A percentile compares a stretch with the other conserved stretches of the same genome.
phyloP scores from a whole-genome alignment of 2,113 vertebrate genomes.

The Hylia prasina region DNA sequence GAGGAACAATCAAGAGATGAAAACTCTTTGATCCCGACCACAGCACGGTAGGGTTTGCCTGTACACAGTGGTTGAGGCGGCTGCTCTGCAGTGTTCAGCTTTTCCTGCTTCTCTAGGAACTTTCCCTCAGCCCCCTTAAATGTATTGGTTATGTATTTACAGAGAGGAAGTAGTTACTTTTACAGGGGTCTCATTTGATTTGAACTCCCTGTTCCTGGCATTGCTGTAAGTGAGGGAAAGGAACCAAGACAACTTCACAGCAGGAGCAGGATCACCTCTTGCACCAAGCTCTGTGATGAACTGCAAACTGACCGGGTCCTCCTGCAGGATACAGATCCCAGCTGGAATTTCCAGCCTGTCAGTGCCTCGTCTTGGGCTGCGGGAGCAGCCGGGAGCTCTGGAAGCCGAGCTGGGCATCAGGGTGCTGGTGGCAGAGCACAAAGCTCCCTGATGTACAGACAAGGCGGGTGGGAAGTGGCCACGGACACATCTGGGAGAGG shows the following conservation, averaged over 20 bases:
- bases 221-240: not conserved
- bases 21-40: rapidly evolving
- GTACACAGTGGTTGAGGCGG: rapidly evolving
- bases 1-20: not conserved
- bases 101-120: not conserved
- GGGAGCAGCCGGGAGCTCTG: not conserved
- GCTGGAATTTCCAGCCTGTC: not conserved
- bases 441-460: not conserved
- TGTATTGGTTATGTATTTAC: not conserved
- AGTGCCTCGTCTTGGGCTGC: rapidly evolving
- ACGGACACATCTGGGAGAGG: not conserved
- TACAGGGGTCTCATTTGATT: not conserved
- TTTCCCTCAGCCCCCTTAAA: not conserved
- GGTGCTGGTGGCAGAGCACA: not conserved
- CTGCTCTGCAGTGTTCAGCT: rapidly evolving
- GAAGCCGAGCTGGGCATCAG: not conserved
- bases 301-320: not conserved
- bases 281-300: not conserved
- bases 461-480: not conserved
- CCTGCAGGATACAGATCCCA: not conserved
- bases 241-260: not conserved
- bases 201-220: not conserved
- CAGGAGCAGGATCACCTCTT: not conserved
- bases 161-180: not conserved
- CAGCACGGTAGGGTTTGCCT: rapidly evolving